These are phyloP conservation scores for Nymphalis io DNA, from an alignment of 1,140 invertebrate species.

Conservation along the genomic window DNA sequence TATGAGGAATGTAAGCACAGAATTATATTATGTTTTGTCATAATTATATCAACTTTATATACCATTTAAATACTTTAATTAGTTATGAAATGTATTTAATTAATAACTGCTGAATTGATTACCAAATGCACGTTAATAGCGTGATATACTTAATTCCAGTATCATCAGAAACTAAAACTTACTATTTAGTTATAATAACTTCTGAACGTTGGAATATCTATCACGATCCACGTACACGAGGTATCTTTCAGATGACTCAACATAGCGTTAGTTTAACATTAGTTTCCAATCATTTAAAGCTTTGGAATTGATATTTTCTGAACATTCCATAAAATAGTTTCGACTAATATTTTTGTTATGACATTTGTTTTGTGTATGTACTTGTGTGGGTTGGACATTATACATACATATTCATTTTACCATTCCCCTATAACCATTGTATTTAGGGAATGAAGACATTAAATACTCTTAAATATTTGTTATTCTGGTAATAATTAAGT, in stretches of 20 bases:
- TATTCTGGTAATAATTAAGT: conserved; percentile 77
- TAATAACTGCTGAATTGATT: too few species aligned
- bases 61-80: too few species aligned
- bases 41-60: too few species aligned
- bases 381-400: conserved; percentile 49
- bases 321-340: conserved; percentile 51
- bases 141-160: too few species aligned
- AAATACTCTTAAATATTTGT: conserved; percentile 64
- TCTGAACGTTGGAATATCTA: neutral
- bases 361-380: conserved; percentile 40
- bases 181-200: neutral
- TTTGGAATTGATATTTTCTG: conserved; percentile 32
- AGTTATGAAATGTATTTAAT: too few species aligned
- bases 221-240: neutral
- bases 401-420: conserved; percentile 16
- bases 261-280: conserved; percentile 19
- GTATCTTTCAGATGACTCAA: conserved; percentile 10
- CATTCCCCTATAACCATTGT: conserved; percentile 19
- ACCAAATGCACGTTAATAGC: too few species aligned
- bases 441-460: conserved; percentile 30
- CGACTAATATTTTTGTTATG: conserved; percentile 40
- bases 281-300: conserved; percentile 5
- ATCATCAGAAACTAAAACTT: too few species aligned
- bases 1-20: too few species aligned
- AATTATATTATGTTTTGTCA: too few species aligned